Evolutionary conservation across 1,140 invertebrate genomes (phyloP).

Genomic region (Campoletis sonorensis): DNA sequence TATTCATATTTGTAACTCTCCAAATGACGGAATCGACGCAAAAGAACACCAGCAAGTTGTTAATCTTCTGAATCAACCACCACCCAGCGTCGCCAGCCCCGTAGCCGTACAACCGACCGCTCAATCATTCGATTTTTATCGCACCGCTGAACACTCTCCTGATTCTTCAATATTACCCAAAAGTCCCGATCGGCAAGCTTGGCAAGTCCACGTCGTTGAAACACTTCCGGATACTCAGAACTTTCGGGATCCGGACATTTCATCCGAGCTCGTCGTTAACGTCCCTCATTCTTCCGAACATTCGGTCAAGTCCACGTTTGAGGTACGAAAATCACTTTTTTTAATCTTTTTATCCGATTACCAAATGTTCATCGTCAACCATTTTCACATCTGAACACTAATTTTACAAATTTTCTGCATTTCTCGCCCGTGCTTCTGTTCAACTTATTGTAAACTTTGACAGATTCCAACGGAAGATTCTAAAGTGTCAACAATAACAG

Average conservation of each 20-base stretch:
- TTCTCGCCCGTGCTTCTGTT: not conserved
- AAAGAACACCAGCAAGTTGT: constrained; percentile 66
- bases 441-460: not conserved
- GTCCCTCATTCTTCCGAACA: constrained; percentile 3
- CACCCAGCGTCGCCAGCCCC: constrained; percentile 64
- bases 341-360: too few relatives aligned
- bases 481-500: not conserved
- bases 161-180: not conserved
- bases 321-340: constrained; percentile 9
- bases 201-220: not conserved
- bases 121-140: constrained; percentile 57
- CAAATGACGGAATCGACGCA: constrained; percentile 37
- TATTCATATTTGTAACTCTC: not conserved
- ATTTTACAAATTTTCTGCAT: not conserved
- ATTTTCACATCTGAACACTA: too few relatives aligned
- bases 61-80: constrained; percentile 63
- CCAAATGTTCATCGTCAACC: too few relatives aligned
- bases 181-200: constrained; percentile 19
- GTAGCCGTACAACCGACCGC: constrained; percentile 64
- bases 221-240: not conserved
- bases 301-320: constrained; percentile 3
- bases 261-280: not conserved
- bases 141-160: not conserved
- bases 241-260: not conserved
- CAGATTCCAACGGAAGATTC: constrained; percentile 19